These are phyloP conservation scores for Himalopsyche anomala DNA, from an alignment of 2,888 invertebrate species.

Conservation along the genomic window DNA sequence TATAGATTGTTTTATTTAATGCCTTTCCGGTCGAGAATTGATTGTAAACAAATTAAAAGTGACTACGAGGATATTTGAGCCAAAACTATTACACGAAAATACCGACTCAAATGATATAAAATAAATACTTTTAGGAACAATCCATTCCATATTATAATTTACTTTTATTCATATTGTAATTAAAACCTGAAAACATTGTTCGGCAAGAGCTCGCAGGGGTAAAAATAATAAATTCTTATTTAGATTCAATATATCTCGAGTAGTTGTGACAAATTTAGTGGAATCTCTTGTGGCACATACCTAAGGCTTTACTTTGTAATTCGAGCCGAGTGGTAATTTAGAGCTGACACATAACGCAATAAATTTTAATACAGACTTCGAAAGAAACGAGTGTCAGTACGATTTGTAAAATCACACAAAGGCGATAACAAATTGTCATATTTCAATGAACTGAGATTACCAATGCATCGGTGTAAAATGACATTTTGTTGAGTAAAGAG, in stretches of 20 bases:
- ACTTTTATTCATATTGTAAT: too few species aligned
- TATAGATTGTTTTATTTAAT: too few species aligned
- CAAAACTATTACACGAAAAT: too few species aligned
- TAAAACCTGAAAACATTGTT: too few species aligned
- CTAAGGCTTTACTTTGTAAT: neutral
- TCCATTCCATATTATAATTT: too few species aligned
- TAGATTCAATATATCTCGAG: conserved; percentile 23
- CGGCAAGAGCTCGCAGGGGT: neutral
- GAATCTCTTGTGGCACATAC: conserved; percentile 17
- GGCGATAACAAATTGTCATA: conserved; percentile 37
- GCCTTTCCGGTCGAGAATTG: too few species aligned
- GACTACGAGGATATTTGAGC: too few species aligned
- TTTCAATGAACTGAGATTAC: neutral
- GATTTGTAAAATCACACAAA: conserved; percentile 35
- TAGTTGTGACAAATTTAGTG: conserved; percentile 31
- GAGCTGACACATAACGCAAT: conserved; percentile 36
- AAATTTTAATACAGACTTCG: conserved; percentile 27
- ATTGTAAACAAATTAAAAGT: too few species aligned
- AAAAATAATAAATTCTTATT: conserved; percentile 17
- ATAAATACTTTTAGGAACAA: too few species aligned
- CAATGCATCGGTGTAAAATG: neutral
- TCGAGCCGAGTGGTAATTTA: conserved; percentile 23
- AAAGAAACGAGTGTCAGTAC: conserved; percentile 6
- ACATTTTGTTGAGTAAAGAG: neutral
- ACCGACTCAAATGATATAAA: too few species aligned